These are phyloP conservation scores for Elysia chlorotica DNA, from an alignment of 1,140 invertebrate species.

Conservation along the genomic window DNA sequence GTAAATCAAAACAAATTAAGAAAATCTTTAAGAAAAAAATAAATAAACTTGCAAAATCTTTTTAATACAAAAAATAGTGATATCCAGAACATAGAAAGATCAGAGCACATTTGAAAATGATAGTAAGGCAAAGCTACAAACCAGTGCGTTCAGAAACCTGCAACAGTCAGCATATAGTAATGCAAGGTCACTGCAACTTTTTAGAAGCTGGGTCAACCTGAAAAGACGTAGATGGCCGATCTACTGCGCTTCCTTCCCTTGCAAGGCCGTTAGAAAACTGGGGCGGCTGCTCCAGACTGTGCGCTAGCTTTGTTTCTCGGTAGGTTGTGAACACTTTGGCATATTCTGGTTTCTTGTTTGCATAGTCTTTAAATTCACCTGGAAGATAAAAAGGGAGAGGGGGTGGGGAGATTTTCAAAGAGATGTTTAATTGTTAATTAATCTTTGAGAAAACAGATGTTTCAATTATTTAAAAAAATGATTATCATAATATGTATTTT, in stretches of 20 bases:
- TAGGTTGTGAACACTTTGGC: constrained; percentile 48
- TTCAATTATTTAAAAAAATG: no score
- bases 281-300: neutral
- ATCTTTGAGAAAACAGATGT: no score
- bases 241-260: neutral
- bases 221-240: neutral
- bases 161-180: neutral
- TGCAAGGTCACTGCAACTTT: constrained; percentile 14
- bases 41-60: no score
- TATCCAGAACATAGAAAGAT: no score
- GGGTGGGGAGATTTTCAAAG: neutral
- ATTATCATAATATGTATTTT: no score
- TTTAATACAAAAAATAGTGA: no score
- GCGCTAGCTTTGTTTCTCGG: constrained; percentile 25
- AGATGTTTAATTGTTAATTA: no score
- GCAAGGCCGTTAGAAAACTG: neutral
- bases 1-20: no score
- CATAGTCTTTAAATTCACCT: constrained; percentile 59
- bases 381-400: constrained; percentile 10
- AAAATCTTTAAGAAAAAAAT: no score
- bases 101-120: no score
- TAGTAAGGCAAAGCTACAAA: no score
- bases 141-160: no score
- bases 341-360: constrained; percentile 58
- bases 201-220: constrained; percentile 2